These are phyloP conservation scores for Rhopalosiphum nymphaeae DNA, from an alignment of 2,888 invertebrate genomes.

Conservation along the genomic window DNA sequence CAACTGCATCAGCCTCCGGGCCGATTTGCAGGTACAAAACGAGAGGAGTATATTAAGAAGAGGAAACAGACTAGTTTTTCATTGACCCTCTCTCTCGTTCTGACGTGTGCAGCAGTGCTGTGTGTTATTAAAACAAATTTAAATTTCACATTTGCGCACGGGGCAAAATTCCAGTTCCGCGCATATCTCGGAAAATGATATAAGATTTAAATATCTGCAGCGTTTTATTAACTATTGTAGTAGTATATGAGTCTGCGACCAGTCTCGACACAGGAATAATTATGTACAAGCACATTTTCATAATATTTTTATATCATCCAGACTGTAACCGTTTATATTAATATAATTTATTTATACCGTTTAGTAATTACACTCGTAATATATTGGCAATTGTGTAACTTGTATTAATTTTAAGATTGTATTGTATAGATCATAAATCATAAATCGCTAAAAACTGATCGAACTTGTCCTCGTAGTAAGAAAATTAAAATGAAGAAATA, in stretches of 20 bases:
- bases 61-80: constrained; percentile 5
- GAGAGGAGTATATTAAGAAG: not conserved
- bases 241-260: not conserved
- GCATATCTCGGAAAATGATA: not conserved
- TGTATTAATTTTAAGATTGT: not conserved
- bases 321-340: not conserved
- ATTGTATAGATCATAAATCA: not conserved
- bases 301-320: not conserved
- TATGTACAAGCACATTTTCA: not conserved
- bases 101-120: not conserved
- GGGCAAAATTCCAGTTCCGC: not conserved
- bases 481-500: not conserved
- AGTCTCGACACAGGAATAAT: not conserved
- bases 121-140: not conserved
- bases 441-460: not conserved
- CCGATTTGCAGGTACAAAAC: not conserved
- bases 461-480: not conserved
- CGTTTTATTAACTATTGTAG: not conserved
- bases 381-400: too few species aligned
- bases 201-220: not conserved
- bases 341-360: too few species aligned
- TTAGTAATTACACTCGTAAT: too few species aligned
- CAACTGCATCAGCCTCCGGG: constrained; percentile 23
- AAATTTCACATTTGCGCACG: not conserved
- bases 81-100: not conserved